A percentile compares a stretch with the other conserved stretches of the same genome.
These are phyloP conservation scores for Gallinago paraguaiae DNA, from an alignment of 2,113 vertebrate genomes.

Conservation along the genomic window DNA sequence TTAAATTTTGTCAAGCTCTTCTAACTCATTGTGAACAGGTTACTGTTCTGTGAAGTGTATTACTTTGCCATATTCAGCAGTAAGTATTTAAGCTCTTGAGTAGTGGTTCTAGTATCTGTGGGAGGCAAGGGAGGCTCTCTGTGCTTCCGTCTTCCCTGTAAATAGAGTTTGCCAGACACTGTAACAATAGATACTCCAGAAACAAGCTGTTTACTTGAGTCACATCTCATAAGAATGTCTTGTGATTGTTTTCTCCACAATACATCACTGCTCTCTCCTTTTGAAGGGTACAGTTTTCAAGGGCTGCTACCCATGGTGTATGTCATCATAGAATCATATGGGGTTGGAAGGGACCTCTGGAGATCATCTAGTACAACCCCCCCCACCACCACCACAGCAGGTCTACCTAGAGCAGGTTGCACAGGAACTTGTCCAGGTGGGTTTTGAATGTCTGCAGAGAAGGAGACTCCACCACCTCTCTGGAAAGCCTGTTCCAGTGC, in stretches of 20 bases:
- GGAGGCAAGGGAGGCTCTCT: neutral
- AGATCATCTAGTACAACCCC: too few species aligned
- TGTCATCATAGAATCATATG: too few species aligned
- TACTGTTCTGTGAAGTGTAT: neutral
- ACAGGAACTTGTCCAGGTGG: too few species aligned
- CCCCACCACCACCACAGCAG: too few species aligned
- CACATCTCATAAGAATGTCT: neutral
- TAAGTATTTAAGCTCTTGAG: conserved; percentile 7
- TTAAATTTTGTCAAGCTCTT: neutral
- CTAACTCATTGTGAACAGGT: neutral
- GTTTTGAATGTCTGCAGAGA: too few species aligned
- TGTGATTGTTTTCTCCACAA: neutral
- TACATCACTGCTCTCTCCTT: neutral
- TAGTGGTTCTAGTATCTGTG: neutral
- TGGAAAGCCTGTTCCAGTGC: too few species aligned
- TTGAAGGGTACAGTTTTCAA: neutral
- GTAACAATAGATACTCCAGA: neutral
- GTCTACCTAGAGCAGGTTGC: too few species aligned
- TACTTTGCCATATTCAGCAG: conserved; percentile 13
- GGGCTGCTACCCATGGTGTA: neutral
- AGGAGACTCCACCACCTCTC: too few species aligned
- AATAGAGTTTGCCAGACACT: neutral
- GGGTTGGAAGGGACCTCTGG: too few species aligned
- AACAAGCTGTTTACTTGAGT: neutral
- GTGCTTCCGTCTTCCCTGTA: neutral